These are phyloP conservation scores for Candidula unifasciata DNA, from an alignment of 2,888 invertebrate genomes.

Conservation along the genomic window DNA sequence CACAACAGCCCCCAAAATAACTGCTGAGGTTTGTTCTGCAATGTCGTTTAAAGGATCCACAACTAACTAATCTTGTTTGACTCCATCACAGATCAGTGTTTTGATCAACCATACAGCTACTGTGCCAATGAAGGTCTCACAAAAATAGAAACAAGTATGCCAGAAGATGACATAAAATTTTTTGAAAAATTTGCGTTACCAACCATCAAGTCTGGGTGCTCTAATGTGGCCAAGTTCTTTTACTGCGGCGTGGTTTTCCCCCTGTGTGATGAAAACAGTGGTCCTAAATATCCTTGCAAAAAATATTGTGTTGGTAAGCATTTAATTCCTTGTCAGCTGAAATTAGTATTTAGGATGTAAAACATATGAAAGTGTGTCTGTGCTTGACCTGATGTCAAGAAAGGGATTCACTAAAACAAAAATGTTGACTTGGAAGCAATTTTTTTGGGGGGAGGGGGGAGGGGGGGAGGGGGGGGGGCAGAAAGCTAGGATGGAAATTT, in stretches of 20 bases:
- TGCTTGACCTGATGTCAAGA: no score
- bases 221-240: constrained; percentile 57
- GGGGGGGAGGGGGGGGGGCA: no score
- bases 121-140: constrained; percentile 59
- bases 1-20: no score
- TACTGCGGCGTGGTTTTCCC: constrained; percentile 65
- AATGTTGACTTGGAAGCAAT: no score
- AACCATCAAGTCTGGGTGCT: constrained; percentile 52
- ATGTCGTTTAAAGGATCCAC: no score
- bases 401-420: no score
- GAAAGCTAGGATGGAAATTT: no score
- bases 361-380: no score
- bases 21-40: no score
- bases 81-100: constrained; percentile 55
- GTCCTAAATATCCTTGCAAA: not conserved
- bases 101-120: constrained; percentile 50
- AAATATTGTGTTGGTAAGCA: not conserved
- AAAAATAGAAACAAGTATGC: not conserved
- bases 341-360: no score
- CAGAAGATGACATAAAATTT: constrained; percentile 22
- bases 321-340: not conserved
- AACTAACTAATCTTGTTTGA: no score
- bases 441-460: no score
- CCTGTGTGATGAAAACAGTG: constrained; percentile 57
- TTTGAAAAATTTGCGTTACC: constrained; percentile 53